Evolutionary conservation across 2,888 invertebrate species (phyloP), one percentile per base, ranked within the genome.

Genomic region (Leuctra nigra): DNA sequence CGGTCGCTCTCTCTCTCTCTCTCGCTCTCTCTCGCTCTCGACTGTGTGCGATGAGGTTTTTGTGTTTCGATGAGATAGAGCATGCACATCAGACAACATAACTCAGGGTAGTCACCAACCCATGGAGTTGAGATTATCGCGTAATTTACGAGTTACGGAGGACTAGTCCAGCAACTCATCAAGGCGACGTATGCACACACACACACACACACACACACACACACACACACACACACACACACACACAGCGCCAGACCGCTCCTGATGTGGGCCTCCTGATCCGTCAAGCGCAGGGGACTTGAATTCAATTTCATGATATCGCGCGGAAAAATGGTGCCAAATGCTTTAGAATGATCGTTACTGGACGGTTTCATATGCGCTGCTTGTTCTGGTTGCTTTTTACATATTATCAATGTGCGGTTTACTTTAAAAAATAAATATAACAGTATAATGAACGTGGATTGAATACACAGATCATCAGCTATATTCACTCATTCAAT

Each of bases 141-240:
- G 50, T 50, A 50, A 50, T 50, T 50, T 50, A 50, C 50, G 29
- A 35, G 20, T 9, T 18, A 35, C 50, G 20, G 18, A 3, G 13
- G 50, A 50, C 56, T 56, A 53, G 53, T 56, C 53, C 56, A 56
- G 44, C 56, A 41, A 44, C 56, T 56, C 56, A 44, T 56, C 56
- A 56, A 46, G 53, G 53, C 33, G 50, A 50, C 50, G 50, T 50
- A 50, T 50, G 50, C 50, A 35, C 50, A 35, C 48, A 48, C 50
- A 35, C 16, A 50, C 44, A 29, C 11, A 29, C 11, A 29, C 11
- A 29, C 11, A 29, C 11, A 29, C n/a, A n/a, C n/a, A n/a, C n/a
- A n/a, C n/a, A n/a, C n/a, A 47, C 29, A 24, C 29, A 29, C 47
- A 47, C 23, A 47, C 47, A n/a, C n/a, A 25, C 24, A 24, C 23